Conservation (phyloP, 2,797 vertebrate species). For the Tangara arthus region DNA sequence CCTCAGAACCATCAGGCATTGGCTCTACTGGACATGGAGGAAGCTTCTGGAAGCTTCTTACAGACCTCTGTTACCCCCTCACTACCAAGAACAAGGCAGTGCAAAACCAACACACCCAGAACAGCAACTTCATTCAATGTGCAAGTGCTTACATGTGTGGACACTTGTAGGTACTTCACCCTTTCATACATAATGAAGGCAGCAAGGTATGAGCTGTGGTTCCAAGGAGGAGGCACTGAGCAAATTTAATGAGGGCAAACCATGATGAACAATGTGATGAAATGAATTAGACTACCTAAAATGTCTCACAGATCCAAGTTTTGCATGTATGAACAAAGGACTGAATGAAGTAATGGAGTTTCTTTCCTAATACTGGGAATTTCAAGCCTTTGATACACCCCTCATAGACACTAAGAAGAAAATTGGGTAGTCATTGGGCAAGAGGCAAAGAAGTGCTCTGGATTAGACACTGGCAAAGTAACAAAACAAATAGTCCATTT, state of each 20-base stretch:
- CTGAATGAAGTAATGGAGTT: background rate
- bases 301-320: background rate
- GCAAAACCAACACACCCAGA: background rate
- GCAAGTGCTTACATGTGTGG: background rate
- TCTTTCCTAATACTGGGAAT: background rate
- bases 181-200: background rate
- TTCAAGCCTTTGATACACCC: background rate
- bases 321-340: background rate
- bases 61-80: background rate
- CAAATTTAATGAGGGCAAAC: background rate
- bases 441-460: background rate
- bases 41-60: background rate
- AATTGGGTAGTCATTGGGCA: background rate
- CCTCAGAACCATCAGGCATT: background rate
- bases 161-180: background rate
- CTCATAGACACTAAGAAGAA: background rate
- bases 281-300: background rate
- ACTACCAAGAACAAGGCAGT: rapidly evolving
- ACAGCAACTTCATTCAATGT: background rate
- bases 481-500: conserved; percentile 19
- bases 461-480: background rate
- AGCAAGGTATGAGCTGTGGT: background rate
- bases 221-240: background rate
- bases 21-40: background rate
- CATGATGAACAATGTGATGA: background rate